Conservation (phyloP, 2,888 invertebrate genomes). For the Amblyjoppa fuscipennis region DNA sequence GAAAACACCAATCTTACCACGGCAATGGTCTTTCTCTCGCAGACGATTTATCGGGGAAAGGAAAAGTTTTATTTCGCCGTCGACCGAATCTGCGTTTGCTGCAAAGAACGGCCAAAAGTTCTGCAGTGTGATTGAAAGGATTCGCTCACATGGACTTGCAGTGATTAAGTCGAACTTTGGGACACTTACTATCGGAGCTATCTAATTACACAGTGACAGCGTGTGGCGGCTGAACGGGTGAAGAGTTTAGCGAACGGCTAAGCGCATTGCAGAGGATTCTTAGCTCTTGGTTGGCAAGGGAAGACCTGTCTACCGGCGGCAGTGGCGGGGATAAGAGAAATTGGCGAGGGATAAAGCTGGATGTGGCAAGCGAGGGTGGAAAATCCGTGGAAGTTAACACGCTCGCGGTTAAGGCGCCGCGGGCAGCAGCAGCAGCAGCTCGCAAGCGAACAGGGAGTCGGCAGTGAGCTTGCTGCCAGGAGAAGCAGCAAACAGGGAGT, state of each 20-base stretch:
- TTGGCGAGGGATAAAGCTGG: conserved; percentile 49
- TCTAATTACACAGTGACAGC: conserved; percentile 76
- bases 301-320: conserved; percentile 64
- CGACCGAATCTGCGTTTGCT: no score
- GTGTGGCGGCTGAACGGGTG: conserved; percentile 58
- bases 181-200: neutral
- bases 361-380: conserved; percentile 41
- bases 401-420: conserved; percentile 42
- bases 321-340: conserved; percentile 57
- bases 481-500: conserved; percentile 34
- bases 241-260: conserved; percentile 67
- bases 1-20: no score
- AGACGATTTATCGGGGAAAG: no score
- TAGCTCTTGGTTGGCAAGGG: conserved; percentile 71
- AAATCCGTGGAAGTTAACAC: conserved; percentile 57
- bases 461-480: conserved; percentile 26
- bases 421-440: conserved; percentile 25
- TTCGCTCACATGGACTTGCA: neutral
- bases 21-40: no score
- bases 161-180: neutral
- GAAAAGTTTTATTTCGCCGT: no score
- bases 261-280: conserved; percentile 75
- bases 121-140: neutral
- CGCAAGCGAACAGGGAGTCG: neutral
- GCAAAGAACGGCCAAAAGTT: neutral